Base-by-base conservation (phyloP, 2,888 invertebrate species). In the Scelioninae gen. 1 region DNA sequence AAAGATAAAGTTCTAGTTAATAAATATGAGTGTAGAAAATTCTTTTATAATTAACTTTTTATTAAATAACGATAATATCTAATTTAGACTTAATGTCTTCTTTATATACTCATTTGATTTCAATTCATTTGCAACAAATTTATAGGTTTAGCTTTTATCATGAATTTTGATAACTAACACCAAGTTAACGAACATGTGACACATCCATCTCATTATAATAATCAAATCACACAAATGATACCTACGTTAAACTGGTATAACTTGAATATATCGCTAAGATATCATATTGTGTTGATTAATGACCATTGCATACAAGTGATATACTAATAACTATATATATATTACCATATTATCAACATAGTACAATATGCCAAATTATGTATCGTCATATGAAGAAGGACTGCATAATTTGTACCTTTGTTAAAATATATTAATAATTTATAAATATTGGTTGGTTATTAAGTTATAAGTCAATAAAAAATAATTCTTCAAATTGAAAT, bases 301-400 rank as follows among this genome's bases (percentile, higher is more conserved):
- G 38, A 16, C 32, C 56, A 16, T 56, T 38, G 38, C 13, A 56
- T 38, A 56, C 32, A 34, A 38, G 15, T 38, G 16, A 56, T 56
- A 56, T n/a, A 56, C 38, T 56, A 34, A 53, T 53, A 53, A 56
- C 38, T 16, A 56, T 56, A 56, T 10, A 56, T 38, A 16, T 56
- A 56, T 56, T 38, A 56, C 16, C 16, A 56, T 56, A 38, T 9
- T 38, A 38, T 56, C 38, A 38, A 34, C 16, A 10, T 29, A 11
- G 11, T 9, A 32, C 9, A 31, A 55, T 55, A 55, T 29, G 32
- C 13, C 29, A 32, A 55, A 13, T 55, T 55, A 32, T 11, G n/a
- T 32, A 47, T 47, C 15, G 7, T 16, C 15, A 6, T 15, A 9
- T 47, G 47, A 47, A 47, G 15, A 47, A 15, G 47, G 5, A 5